phyloP scores from a whole-genome alignment of 37 sponge, comb jelly and placozoan species.

The Ephydatia muelleri region DNA sequence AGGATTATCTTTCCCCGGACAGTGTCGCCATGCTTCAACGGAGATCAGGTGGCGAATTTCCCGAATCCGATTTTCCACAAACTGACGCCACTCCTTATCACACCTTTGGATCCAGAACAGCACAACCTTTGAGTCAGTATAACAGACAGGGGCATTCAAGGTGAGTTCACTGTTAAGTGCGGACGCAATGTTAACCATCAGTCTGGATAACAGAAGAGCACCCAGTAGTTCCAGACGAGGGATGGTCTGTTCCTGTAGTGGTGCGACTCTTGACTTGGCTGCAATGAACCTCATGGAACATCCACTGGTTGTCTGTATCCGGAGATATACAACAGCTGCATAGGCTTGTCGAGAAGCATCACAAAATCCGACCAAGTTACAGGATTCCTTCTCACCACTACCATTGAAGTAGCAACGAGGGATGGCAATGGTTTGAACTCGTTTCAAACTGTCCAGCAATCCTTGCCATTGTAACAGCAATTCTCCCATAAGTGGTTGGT shows the following conservation, averaged over 20 bases:
- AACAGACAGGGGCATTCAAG: too few relatives aligned
- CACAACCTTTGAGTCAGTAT: too few relatives aligned
- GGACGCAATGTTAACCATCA: too few relatives aligned
- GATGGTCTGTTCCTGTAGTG: too few relatives aligned
- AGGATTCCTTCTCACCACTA: not conserved
- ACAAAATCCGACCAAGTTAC: conserved; percentile 10
- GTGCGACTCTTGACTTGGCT: too few relatives aligned
- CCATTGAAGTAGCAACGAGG: conserved; percentile 19
- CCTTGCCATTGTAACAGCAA: conserved; percentile 1
- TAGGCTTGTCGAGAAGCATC: too few relatives aligned
- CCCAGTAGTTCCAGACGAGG: conserved; percentile 17
- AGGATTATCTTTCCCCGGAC: too few relatives aligned
- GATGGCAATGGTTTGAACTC: not conserved
- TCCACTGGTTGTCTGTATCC: not conserved
- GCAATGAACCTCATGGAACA: not conserved
- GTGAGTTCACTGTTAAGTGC: too few relatives aligned
- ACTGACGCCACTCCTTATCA: too few relatives aligned
- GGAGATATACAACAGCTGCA: too few relatives aligned
- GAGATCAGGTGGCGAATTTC: conserved; percentile 4
- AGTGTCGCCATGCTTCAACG: not conserved
- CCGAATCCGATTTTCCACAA: too few relatives aligned
- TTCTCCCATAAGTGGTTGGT: conserved; percentile 3
- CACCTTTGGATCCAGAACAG: too few relatives aligned
- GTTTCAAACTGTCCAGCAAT: not conserved
- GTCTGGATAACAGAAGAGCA: not conserved